These are phyloP conservation scores for Diprion similis DNA, from an alignment of 1,140 invertebrate species.

Conservation along the genomic window DNA sequence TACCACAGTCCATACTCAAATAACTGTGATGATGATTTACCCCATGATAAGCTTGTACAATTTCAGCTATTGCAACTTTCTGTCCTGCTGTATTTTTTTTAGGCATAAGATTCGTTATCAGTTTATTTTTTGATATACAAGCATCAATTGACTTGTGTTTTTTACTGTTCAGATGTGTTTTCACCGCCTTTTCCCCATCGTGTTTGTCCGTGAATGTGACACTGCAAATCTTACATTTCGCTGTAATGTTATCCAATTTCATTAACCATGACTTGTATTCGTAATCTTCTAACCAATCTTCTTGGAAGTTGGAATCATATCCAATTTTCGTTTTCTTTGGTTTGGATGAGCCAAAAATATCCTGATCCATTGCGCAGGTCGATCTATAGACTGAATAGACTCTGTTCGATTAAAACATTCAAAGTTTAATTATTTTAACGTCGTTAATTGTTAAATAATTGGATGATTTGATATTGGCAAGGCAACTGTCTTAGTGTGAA, in stretches of 20 bases:
- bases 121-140: conserved; percentile 32
- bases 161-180: conserved; percentile 46
- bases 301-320: neutral
- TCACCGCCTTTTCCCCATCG: conserved; percentile 48
- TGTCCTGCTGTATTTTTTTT: neutral
- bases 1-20: conserved; percentile 19
- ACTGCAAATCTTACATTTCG: conserved; percentile 38
- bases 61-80: conserved; percentile 24
- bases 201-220: conserved; percentile 47
- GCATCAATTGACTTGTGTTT: conserved; percentile 45
- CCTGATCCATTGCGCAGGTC: neutral
- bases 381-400: neutral
- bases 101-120: neutral
- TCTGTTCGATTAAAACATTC: too few species aligned
- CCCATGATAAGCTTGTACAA: conserved; percentile 17
- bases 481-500: neutral
- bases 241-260: neutral
- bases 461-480: neutral
- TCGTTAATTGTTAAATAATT: neutral
- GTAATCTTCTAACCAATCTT: neutral
- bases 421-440: neutral
- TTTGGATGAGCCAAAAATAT: neutral
- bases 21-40: conserved; percentile 21
- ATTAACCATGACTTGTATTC: neutral
- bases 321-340: neutral